Conservation (phyloP, 2,113 vertebrate genomes). For the Ariopsis seemanni region DNA sequence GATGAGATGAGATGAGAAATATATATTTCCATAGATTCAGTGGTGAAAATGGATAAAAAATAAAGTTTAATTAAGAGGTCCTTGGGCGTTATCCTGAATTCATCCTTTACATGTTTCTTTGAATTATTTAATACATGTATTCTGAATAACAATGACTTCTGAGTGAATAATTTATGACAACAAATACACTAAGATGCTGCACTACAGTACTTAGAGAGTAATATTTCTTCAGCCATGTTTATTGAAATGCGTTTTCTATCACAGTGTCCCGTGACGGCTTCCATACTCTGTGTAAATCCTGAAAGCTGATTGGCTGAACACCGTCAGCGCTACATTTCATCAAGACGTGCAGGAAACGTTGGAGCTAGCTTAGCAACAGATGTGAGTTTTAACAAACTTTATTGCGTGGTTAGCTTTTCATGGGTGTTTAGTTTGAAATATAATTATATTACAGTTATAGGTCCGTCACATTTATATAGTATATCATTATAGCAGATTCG, state of each 20-base stretch:
- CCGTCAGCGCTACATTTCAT: neutral
- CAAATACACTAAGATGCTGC: neutral
- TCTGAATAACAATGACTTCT: neutral
- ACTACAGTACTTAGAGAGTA: neutral
- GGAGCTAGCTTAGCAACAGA: neutral
- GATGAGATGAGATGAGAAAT: no score
- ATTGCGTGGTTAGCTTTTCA: neutral
- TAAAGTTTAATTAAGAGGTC: neutral
- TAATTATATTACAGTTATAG: no score
- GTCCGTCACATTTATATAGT: neutral
- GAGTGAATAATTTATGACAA: neutral
- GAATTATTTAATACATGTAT: neutral
- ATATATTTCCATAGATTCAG: neutral
- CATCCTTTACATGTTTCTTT: neutral
- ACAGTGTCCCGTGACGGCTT: neutral
- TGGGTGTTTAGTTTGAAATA: neutral
- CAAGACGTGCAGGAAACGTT: constrained; percentile 34
- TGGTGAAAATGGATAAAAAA: neutral
- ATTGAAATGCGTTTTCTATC: neutral
- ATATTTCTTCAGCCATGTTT: neutral
- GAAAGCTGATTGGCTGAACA: constrained; percentile 34
- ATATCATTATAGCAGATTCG: neutral
- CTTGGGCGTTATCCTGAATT: neutral
- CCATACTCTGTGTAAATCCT: constrained; percentile 12
- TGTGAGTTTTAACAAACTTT: neutral